These are phyloP conservation scores for Cyclophora punctaria DNA, from an alignment of 2,888 invertebrate genomes.

Conservation along the genomic window DNA sequence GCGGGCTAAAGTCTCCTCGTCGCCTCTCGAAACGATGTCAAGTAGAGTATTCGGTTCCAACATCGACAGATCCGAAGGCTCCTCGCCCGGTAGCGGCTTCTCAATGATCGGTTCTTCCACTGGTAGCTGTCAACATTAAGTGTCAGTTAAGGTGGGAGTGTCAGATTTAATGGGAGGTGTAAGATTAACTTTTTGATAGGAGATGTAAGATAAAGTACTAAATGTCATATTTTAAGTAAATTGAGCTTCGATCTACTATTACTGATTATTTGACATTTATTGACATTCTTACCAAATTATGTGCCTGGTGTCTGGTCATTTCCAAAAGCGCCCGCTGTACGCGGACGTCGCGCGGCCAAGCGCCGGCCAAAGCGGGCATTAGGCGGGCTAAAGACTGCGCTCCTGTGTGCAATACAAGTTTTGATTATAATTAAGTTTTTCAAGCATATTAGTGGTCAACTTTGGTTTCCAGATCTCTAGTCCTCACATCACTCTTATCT, in stretches of 20 bases:
- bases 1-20: constrained; percentile 78
- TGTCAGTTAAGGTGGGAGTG: too few relatives aligned
- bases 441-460: background rate
- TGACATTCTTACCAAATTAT: too few relatives aligned
- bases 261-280: too few relatives aligned
- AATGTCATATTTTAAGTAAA: too few relatives aligned
- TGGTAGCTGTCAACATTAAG: constrained; percentile 28
- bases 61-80: constrained; percentile 37
- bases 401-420: constrained; percentile 1
- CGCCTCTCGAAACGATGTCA: constrained; percentile 84
- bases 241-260: too few relatives aligned
- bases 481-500: background rate
- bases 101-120: constrained; percentile 37
- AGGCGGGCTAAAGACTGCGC: constrained; percentile 46
- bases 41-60: constrained; percentile 80
- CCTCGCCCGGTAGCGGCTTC: constrained; percentile 31
- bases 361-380: constrained; percentile 65
- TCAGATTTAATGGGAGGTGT: too few relatives aligned
- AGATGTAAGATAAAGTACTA: too few relatives aligned
- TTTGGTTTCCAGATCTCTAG: background rate
- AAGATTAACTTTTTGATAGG: too few relatives aligned
- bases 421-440: background rate
- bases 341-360: constrained; percentile 80
- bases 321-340: constrained; percentile 83
- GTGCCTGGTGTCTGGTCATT: constrained; percentile 65